These are phyloP conservation scores for Acleris sparsana DNA, from an alignment of 2,888 invertebrate species.

Conservation along the genomic window DNA sequence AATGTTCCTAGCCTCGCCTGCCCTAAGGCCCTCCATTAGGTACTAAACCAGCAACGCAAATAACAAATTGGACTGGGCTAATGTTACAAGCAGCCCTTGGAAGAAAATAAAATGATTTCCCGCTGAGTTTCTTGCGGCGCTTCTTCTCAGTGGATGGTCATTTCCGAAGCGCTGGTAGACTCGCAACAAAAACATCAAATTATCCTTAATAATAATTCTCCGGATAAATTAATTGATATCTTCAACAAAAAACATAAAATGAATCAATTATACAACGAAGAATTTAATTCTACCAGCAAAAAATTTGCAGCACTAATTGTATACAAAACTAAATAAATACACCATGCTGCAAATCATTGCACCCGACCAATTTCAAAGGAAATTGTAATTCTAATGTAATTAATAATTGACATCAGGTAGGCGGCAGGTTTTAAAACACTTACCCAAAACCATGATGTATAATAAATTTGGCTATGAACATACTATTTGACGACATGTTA, in stretches of 20 bases:
- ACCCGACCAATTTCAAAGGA: neutral
- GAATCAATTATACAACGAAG: slow-evolving; percentile 31
- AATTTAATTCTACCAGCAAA: neutral
- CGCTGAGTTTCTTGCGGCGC: slow-evolving; percentile 76
- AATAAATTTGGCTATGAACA: too few relatives aligned
- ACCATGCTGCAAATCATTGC: neutral
- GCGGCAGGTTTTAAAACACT: too few relatives aligned
- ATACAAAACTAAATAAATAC: neutral
- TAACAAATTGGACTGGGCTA: neutral
- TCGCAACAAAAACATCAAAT: slow-evolving; percentile 23
- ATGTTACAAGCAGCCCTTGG: neutral
- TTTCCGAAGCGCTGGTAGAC: slow-evolving; percentile 68
- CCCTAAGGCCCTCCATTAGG: slow-evolving; percentile 18
- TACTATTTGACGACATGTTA: too few relatives aligned
- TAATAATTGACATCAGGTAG: too few relatives aligned
- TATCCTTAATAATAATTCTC: neutral
- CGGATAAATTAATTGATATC: slow-evolving; percentile 7
- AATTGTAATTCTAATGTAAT: too few relatives aligned
- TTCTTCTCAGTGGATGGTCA: slow-evolving; percentile 74
- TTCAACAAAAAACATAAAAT: slow-evolving; percentile 25
- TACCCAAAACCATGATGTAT: too few relatives aligned
- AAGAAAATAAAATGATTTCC: slow-evolving; percentile 38
- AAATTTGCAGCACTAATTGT: neutral
- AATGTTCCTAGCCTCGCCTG: too few relatives aligned
- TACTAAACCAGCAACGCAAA: neutral